Evolutionary conservation across 2,888 invertebrate genomes (phyloP), one percentile per base, ranked within the genome.

Genomic region (Melitaea athalia): DNA sequence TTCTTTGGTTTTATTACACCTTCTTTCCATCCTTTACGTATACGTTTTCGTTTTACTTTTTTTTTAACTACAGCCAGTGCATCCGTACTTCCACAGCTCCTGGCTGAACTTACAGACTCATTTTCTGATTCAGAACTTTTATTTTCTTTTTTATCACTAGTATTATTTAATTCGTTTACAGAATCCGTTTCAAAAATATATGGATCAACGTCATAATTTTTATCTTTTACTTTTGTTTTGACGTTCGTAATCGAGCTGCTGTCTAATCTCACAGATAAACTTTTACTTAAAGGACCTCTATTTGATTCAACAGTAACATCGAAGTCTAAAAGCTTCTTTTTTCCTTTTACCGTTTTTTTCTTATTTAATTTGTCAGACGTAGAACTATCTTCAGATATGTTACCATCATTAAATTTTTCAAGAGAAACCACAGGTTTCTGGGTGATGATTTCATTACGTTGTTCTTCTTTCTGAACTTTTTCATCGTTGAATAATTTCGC

Each of bases 401-500:
- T 77, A 0, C 75, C 45, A 42, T 80, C 76, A 76, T 83, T 86
- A 49, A 75, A 78, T 68, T 90, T 90, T 73, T 90, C 80, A 71
- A 85, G 74, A 17, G 85, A 75, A 7, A 87, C 85, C n/a, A 85
- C 75, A 1, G 88, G 84, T 63, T 79, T 82, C 31, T 64, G 69
- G 11, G 45, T 42, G 10, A 14, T 64, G 7, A 71, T 49, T 42
- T 79, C 69, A 24, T 57, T 53, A n/a, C 14, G 53, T 5, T 45
- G 50, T 52, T 82, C 82, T 17, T 80, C 80, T 53, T 83, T 86
- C 31, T 76, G 69, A 63, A 61, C 61, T 49, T 74, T 68, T 73
- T 84, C 86, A 38, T 88, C 89, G 72, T 88, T 87, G 12, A 84
- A 85, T 69, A 94, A 86, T 83, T 94, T 94, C 43, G 94, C 89